phyloP scores from a whole-genome alignment of 2,888 invertebrate genomes.

The Dione juno region DNA sequence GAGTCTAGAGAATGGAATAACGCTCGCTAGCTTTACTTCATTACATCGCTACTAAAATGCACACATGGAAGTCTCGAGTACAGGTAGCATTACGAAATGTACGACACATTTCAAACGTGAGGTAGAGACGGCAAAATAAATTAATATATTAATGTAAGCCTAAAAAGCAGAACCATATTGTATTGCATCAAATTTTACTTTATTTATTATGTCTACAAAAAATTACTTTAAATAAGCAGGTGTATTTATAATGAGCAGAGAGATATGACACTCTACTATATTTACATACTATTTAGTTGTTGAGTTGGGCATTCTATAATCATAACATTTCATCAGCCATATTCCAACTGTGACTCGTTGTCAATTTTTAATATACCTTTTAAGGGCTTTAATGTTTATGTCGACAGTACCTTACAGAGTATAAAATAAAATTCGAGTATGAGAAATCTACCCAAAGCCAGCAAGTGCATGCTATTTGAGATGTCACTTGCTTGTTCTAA shows the following conservation, averaged over 20 bases:
- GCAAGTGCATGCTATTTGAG: constrained; percentile 31
- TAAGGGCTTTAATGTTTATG: not conserved
- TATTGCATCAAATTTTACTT: no score
- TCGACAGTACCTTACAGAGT: not conserved
- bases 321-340: no score
- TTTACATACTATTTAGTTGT: no score
- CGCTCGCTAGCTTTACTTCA: constrained; percentile 12
- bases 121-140: constrained; percentile 25
- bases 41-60: constrained; percentile 17
- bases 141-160: not conserved
- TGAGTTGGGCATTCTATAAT: no score
- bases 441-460: constrained; percentile 28
- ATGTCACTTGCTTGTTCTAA: constrained; percentile 20
- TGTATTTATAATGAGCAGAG: no score
- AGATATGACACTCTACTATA: no score
- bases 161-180: no score
- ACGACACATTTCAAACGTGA: constrained; percentile 30
- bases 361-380: not conserved
- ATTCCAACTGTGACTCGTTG: no score
- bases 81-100: constrained; percentile 26
- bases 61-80: constrained; percentile 30
- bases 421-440: constrained; percentile 21
- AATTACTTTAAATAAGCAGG: no score
- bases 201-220: no score
- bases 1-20: not conserved